Evolutionary conservation across 2,888 invertebrate species (phyloP).

Genomic region (Tenodera sinensis): DNA sequence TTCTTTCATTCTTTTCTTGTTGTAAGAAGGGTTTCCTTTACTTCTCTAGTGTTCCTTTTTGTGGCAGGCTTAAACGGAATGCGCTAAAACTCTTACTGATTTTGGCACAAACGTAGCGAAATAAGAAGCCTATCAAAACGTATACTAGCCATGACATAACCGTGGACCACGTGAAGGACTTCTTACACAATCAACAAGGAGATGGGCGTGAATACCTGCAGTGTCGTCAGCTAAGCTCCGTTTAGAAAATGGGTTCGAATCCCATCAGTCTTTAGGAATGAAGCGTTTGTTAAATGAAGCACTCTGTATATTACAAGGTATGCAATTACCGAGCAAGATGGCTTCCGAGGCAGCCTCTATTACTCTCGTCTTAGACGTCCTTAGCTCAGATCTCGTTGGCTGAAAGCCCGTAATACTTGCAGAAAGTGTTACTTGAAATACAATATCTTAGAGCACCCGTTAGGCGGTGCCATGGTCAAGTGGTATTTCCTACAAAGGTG

Average conservation of each 20-base stretch:
- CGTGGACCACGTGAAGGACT: no score
- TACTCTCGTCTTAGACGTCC: no score
- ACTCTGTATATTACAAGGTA: not conserved
- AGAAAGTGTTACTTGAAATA: no score
- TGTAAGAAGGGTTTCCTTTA: not conserved
- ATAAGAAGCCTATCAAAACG: not conserved
- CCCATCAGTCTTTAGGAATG: not conserved
- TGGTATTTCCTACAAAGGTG: no score
- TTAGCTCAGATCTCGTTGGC: no score
- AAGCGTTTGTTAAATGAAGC: not conserved
- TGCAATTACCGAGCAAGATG: no score
- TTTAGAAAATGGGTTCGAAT: not conserved
- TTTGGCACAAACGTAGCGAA: not conserved
- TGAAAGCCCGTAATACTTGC: no score
- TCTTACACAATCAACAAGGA: not conserved
- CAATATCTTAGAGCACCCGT: no score
- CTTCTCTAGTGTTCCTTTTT: not conserved
- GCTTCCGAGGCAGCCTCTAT: no score
- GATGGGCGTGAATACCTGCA: not conserved
- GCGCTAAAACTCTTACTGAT: not conserved
- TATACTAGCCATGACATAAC: not conserved
- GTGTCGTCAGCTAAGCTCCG: not conserved
- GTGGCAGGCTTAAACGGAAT: not conserved
- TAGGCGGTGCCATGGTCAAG: no score
- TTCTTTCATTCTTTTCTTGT: not conserved